These are phyloP conservation scores for Hypolimnas misippus DNA, from an alignment of 2,888 invertebrate species.

Conservation along the genomic window DNA sequence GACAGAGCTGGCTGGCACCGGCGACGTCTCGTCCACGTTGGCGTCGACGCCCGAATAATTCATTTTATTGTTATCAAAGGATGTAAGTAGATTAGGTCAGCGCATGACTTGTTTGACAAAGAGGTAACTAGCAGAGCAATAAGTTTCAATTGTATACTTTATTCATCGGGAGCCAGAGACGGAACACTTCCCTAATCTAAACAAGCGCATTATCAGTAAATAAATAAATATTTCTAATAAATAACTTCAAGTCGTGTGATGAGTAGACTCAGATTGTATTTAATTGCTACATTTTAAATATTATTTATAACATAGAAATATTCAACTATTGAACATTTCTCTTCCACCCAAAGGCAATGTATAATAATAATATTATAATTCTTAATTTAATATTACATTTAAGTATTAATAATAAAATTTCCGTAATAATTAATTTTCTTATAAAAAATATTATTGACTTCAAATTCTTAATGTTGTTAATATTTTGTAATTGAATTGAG, in stretches of 20 bases:
- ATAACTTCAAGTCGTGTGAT: conserved; percentile 20
- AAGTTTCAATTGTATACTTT: conserved; percentile 33
- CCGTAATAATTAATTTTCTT: too few species aligned
- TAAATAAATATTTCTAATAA: conserved; percentile 22
- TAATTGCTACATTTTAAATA: conserved; percentile 2
- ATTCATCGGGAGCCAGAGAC: conserved; percentile 4
- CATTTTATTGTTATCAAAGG: conserved; percentile 40
- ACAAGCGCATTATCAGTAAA: conserved; percentile 21
- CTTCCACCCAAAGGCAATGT: too few species aligned
- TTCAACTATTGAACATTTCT: background rate
- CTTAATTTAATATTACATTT: too few species aligned
- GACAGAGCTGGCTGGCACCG: background rate
- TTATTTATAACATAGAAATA: background rate
- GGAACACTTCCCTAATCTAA: conserved; percentile 14
- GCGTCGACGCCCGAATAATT: conserved; percentile 20
- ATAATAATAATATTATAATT: too few species aligned
- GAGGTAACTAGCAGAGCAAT: conserved; percentile 35
- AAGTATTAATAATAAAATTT: too few species aligned
- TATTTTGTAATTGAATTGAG: too few species aligned
- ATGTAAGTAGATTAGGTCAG: conserved; percentile 45
- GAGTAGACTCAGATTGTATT: conserved; percentile 8
- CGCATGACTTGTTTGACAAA: conserved; percentile 38
- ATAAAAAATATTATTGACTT: too few species aligned
- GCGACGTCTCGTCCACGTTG: conserved; percentile 5
- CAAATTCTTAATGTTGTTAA: too few species aligned